Evolutionary conservation across 2,888 invertebrate species (phyloP), one percentile per base, ranked within the genome.

Genomic region (Protodeltote pygarga): DNA sequence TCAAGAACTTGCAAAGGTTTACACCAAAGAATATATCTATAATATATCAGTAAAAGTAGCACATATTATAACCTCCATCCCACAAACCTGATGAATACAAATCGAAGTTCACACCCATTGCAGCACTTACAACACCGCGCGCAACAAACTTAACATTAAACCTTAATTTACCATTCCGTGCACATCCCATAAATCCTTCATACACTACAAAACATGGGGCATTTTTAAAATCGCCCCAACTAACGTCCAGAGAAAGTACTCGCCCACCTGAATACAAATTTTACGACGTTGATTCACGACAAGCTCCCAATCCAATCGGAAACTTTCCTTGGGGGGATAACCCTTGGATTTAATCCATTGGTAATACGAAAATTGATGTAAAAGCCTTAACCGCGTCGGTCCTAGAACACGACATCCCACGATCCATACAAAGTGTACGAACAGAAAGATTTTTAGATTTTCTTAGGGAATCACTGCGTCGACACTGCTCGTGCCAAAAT

Each of bases 301-400:
- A 75, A 76, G 66, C 76, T 79, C 79, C 81, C 80, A 83, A 85
- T 85, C 87, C 86, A 89, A 90, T 88, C 82, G 85, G 73, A 82
- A 86, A 88, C 78, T 87, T 87, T 84, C 75, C 81, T 75, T 72
- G 70, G 78, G 79, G 79, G 81, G 79, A 82, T 83, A 85, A 87
- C 85, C 87, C 85, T 84, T 83, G 79, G 84, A 86, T 89, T 89
- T 89, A 91, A 91, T 91, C 90, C 89, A 86, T 91, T 78, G 87
- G 87, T 91, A 91, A 91, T 89, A 88, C 87, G 89, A 91, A 90
- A 91, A 91, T 89, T 90, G 89, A 89, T 89, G 89, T 90, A 87
- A 87, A 87, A 87, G 82, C 84, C 77, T 81, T 74, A 76, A 69
- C 81, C 81, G 72, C 83, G 77, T 79, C 73, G 74, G 61, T 57